phyloP scores from a whole-genome alignment of 64 coral and sea anemone genomes.

The Platygyra sinensis region DNA sequence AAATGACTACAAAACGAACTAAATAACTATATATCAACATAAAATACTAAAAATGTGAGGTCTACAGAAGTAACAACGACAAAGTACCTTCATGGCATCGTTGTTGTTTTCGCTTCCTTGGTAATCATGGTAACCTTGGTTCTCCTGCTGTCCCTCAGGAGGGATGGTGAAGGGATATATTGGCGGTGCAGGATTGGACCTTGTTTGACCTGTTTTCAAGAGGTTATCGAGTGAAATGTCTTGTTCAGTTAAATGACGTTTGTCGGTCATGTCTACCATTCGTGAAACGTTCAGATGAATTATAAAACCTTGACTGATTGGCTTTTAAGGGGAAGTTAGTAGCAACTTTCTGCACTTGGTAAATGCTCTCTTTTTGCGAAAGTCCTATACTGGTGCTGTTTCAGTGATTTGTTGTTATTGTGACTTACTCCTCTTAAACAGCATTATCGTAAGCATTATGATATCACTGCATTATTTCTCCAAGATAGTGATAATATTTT shows the following conservation, averaged over 20 bases:
- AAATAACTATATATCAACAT: no score
- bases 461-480: no score
- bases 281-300: background rate
- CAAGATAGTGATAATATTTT: no score
- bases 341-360: no score
- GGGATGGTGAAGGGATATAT: constrained; percentile 75
- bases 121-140: constrained; percentile 46
- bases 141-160: constrained; percentile 49
- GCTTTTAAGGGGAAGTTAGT: no score
- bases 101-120: constrained; percentile 10
- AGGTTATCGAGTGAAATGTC: background rate
- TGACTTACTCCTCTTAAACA: no score
- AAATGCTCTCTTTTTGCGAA: no score
- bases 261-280: background rate
- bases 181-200: constrained; percentile 44
- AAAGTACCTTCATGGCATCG: background rate
- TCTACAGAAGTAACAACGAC: background rate
- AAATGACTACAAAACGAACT: no score
- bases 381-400: no score
- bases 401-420: no score
- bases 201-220: background rate
- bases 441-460: no score
- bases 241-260: background rate
- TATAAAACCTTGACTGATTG: no score
- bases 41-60: background rate